Conservation (phyloP, 1,140 invertebrate species). For the Drosophila kohkoa region DNA sequence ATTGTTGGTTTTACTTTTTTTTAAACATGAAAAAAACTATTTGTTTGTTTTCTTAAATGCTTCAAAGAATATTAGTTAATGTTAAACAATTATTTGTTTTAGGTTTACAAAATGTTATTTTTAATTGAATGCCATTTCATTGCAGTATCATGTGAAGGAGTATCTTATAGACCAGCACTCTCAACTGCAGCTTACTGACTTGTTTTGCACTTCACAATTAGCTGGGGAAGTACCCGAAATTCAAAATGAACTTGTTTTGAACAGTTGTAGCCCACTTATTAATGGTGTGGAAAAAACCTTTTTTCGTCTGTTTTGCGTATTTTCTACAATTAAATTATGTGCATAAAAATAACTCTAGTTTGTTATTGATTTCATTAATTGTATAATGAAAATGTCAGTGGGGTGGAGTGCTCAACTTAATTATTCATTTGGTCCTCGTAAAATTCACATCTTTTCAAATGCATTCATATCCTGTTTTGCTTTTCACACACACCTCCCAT, state of each 20-base stretch:
- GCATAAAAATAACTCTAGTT: not conserved
- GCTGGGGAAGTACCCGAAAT: conserved; percentile 5
- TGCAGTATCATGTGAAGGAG: too few relatives aligned
- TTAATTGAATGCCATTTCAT: too few relatives aligned
- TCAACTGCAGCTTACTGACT: not conserved
- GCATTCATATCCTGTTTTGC: conserved; percentile 3
- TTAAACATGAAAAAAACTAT: too few relatives aligned
- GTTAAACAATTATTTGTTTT: not conserved
- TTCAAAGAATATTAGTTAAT: too few relatives aligned
- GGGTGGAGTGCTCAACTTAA: not conserved
- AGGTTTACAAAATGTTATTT: too few relatives aligned
- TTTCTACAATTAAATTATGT: not conserved
- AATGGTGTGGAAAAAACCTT: not conserved
- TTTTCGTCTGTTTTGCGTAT: conserved; percentile 6
- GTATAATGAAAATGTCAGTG: not conserved
- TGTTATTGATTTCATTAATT: not conserved
- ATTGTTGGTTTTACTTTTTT: not conserved
- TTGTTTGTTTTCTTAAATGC: not conserved
- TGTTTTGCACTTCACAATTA: not conserved
- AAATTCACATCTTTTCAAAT: not conserved
- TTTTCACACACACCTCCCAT: not conserved
- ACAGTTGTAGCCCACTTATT: not conserved
- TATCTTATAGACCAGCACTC: not conserved
- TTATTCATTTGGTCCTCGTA: not conserved
- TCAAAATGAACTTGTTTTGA: conserved; percentile 1